phyloP scores from a whole-genome alignment of 1,140 invertebrate genomes.

The Teleopsis dalmanni region DNA sequence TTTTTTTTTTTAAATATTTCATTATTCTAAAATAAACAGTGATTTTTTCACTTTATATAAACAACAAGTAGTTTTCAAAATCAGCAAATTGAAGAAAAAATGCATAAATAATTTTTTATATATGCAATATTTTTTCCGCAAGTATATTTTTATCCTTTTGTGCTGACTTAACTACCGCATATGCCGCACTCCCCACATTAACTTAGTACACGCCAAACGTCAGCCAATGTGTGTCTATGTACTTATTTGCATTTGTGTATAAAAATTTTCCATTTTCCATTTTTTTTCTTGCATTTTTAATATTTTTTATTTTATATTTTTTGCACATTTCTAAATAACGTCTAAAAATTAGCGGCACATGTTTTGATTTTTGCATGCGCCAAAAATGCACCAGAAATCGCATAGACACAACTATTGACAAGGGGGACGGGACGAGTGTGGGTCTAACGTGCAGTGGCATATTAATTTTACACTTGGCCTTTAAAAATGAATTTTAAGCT shows the following conservation, averaged over 20 bases:
- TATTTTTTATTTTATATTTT: not conserved
- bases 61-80: constrained; percentile 17
- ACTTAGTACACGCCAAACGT: no score
- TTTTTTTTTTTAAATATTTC: no score
- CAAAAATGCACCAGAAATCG: not conserved
- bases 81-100: no score
- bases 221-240: no score
- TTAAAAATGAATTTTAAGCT: no score
- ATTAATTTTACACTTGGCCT: constrained; percentile 15
- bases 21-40: not conserved
- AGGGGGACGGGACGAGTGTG: not conserved
- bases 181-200: no score
- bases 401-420: not conserved
- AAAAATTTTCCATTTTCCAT: constrained; percentile 11
- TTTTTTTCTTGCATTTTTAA: not conserved
- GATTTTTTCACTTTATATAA: constrained; percentile 6
- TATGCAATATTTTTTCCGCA: no score
- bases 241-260: not conserved
- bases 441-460: constrained; percentile 1
- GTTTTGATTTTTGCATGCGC: constrained; percentile 1
- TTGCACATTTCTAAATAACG: not conserved
- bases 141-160: no score
- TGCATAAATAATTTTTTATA: no score
- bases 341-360: constrained; percentile 11
- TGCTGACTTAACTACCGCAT: no score